phyloP scores from a whole-genome alignment of 2,113 vertebrate species.

The Percopsis transmontana region DNA sequence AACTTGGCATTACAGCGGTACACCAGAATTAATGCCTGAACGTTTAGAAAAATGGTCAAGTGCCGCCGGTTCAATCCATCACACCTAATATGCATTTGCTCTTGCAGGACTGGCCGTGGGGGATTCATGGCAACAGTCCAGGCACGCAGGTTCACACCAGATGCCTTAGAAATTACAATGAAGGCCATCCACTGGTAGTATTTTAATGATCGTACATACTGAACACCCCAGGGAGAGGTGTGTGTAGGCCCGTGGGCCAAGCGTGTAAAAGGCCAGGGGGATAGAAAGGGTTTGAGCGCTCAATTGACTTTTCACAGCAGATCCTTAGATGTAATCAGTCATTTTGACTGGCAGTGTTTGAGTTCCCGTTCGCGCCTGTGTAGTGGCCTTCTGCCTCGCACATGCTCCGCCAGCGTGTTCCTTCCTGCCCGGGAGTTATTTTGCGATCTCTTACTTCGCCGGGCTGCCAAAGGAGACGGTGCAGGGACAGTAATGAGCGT shows the following conservation, averaged over 20 bases:
- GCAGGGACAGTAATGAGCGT: slow-evolving; percentile 29
- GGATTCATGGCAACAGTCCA: slow-evolving; percentile 50
- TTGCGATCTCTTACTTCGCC: slow-evolving; percentile 56
- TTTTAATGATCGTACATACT: slow-evolving; percentile 74
- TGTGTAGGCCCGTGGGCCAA: slow-evolving; percentile 41
- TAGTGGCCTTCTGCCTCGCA: slow-evolving; percentile 56
- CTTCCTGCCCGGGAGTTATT: slow-evolving; percentile 69
- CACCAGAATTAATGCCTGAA: slow-evolving; percentile 21
- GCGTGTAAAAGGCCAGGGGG: slow-evolving; percentile 40
- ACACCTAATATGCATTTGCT: slow-evolving; percentile 13
- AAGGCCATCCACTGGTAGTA: slow-evolving; percentile 48
- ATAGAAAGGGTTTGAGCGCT: slow-evolving; percentile 46
- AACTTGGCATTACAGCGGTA: slow-evolving; percentile 24
- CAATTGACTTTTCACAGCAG: slow-evolving; percentile 76
- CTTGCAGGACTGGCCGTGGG: slow-evolving; percentile 28
- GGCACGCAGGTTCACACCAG: slow-evolving; percentile 34
- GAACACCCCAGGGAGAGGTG: slow-evolving; percentile 61
- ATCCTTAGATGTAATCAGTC: slow-evolving; percentile 72
- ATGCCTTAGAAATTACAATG: slow-evolving; percentile 53
- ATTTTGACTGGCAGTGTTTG: slow-evolving; percentile 77
- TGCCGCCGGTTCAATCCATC: not conserved
- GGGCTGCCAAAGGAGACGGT: slow-evolving; percentile 37
- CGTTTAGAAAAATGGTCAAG: slow-evolving; percentile 17
- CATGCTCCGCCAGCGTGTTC: slow-evolving; percentile 57
- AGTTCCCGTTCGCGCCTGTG: slow-evolving; percentile 60